Percentiles rank a stretch among this genome's conserved stretches.
phyloP scores from a whole-genome alignment of 2,797 vertebrate genomes.

The Eremophila alpestris region DNA sequence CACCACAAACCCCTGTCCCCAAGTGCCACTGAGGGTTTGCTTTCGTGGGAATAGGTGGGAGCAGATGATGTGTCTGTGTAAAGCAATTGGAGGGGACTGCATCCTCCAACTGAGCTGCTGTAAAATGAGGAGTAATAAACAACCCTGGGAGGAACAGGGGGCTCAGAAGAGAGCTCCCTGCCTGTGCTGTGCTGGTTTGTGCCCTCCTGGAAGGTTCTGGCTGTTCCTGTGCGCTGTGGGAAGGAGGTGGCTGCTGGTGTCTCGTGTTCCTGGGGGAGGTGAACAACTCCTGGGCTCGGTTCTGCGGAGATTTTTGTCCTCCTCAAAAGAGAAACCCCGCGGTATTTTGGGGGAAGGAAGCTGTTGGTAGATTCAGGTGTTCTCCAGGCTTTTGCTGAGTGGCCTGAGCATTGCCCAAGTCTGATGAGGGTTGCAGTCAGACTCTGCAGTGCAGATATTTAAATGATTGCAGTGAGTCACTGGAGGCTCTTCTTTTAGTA shows the following conservation, averaged over 20 bases:
- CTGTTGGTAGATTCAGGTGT: background rate
- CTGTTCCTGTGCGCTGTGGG: background rate
- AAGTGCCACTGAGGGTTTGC: background rate
- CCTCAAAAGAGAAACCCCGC: background rate
- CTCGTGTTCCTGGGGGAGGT: background rate
- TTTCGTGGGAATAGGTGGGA: background rate
- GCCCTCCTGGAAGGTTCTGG: background rate
- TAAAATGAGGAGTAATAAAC: background rate
- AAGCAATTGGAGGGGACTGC: background rate
- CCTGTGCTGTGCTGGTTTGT: background rate
- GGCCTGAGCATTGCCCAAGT: background rate
- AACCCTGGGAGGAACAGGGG: background rate
- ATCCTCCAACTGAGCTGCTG: background rate
- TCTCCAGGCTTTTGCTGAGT: rapidly evolving
- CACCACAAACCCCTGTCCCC: background rate
- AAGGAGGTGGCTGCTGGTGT: background rate
- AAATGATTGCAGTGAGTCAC: background rate
- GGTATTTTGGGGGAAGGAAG: background rate
- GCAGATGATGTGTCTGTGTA: background rate
- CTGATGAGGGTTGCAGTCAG: background rate
- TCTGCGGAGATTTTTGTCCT: background rate
- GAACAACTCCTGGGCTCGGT: background rate
- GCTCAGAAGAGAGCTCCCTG: background rate
- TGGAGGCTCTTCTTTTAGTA: background rate
- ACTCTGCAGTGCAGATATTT: background rate